A percentile compares a stretch with the other conserved stretches of the same genome.
These are phyloP conservation scores for Rhodinocichla rosea DNA, from an alignment of 2,113 vertebrate species.

Conservation along the genomic window DNA sequence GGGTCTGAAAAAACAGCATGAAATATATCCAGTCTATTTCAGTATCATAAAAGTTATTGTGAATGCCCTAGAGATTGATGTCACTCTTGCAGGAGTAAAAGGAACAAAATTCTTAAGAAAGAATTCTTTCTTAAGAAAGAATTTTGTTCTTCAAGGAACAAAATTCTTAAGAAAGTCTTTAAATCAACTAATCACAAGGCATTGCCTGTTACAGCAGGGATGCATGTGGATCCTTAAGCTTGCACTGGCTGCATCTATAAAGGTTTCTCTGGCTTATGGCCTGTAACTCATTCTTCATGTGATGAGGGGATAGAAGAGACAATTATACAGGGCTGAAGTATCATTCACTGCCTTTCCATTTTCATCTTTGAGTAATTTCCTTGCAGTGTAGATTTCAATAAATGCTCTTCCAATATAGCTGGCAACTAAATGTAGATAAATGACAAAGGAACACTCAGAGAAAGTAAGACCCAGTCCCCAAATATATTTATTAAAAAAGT, in stretches of 20 bases:
- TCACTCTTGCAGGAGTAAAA: neutral
- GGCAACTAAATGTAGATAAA: neutral
- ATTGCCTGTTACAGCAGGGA: neutral
- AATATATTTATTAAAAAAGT: neutral
- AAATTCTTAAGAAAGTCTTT: neutral
- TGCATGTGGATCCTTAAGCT: neutral
- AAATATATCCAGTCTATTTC: neutral
- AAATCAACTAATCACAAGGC: neutral
- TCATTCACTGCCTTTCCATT: neutral
- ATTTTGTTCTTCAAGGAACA: too few relatives aligned
- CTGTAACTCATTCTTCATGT: neutral
- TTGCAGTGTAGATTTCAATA: neutral
- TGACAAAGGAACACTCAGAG: neutral
- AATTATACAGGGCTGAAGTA: neutral
- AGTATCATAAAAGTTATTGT: neutral
- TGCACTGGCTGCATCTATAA: neutral
- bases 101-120: neutral
- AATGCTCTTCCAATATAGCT: neutral
- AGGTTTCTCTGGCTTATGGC: neutral
- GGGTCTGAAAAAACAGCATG: neutral
- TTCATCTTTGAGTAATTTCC: constrained; percentile 8
- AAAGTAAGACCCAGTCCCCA: neutral
- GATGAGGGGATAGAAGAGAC: neutral
- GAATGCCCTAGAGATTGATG: neutral
- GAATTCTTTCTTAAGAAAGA: too few relatives aligned